phyloP scores from a whole-genome alignment of 2,797 vertebrate species.

The Rhinichthys osculus region DNA sequence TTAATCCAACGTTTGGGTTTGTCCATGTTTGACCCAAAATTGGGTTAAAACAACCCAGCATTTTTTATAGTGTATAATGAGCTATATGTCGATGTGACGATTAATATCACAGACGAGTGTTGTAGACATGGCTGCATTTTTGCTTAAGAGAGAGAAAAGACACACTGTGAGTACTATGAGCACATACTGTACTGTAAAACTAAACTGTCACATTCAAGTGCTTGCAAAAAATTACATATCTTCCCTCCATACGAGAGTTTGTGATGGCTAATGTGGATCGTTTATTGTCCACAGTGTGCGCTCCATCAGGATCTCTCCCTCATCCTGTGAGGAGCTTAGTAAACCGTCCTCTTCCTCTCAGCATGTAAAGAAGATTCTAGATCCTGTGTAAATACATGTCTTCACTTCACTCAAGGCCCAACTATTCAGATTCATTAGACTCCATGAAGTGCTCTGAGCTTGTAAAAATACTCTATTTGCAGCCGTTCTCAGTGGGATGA shows the following conservation, averaged over 20 bases:
- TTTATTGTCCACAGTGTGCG: slow-evolving; percentile 38
- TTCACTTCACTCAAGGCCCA: slow-evolving; percentile 50
- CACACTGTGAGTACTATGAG: neutral
- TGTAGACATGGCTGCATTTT: slow-evolving; percentile 2
- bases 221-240: neutral
- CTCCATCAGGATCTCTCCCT: slow-evolving; percentile 35
- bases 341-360: slow-evolving; percentile 45
- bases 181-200: neutral
- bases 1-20: too few relatives aligned
- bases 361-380: slow-evolving; percentile 60
- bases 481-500: slow-evolving; percentile 44
- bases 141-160: slow-evolving; percentile 22
- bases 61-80: slow-evolving; percentile 1
- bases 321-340: slow-evolving; percentile 51
- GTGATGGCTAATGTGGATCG: neutral
- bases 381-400: slow-evolving; percentile 51
- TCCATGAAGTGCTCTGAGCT: slow-evolving; percentile 44
- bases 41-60: too few relatives aligned
- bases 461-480: slow-evolving; percentile 58
- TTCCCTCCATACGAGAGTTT: neutral
- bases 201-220: neutral
- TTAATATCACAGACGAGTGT: slow-evolving; percentile 24
- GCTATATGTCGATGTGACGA: slow-evolving; percentile 8
- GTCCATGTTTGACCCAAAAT: too few relatives aligned
- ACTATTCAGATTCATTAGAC: slow-evolving; percentile 51